Conservation (phyloP, 2,113 vertebrate species). For the Podiceps cristatus region DNA sequence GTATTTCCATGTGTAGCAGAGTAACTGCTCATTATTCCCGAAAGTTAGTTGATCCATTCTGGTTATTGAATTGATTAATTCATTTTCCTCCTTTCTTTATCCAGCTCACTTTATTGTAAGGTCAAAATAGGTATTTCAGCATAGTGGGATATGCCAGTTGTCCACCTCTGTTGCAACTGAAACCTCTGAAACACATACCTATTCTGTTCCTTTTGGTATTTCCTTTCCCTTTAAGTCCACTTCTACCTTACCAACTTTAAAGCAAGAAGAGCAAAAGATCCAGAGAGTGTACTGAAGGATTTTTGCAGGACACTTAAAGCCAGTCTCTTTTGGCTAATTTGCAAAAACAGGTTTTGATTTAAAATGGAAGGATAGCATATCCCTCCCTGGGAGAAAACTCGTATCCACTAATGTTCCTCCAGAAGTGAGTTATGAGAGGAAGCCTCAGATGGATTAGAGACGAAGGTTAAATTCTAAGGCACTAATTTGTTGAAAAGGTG, state of each 20-base stretch:
- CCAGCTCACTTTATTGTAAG: background rate
- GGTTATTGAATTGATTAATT: background rate
- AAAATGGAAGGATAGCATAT: conserved; percentile 71
- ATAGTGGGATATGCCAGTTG: background rate
- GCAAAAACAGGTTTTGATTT: conserved; percentile 73
- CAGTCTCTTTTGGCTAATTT: conserved; percentile 70
- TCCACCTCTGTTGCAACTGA: background rate
- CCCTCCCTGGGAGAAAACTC: conserved; percentile 69
- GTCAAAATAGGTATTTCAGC: background rate
- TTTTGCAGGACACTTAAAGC: conserved; percentile 58
- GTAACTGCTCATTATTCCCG: background rate
- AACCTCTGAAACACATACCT: background rate
- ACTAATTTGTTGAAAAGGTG: conserved; percentile 76
- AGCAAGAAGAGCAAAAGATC: conserved; percentile 42
- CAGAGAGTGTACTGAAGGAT: conserved; percentile 52
- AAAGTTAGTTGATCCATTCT: background rate
- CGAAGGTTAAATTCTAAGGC: conserved; percentile 73
- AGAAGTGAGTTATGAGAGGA: conserved; percentile 73
- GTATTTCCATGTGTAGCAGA: background rate
- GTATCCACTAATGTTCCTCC: conserved; percentile 57
- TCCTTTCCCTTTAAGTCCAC: background rate
- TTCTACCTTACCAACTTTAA: background rate
- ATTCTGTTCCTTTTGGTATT: background rate
- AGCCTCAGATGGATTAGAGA: conserved; percentile 70
- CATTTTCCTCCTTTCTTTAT: background rate